These are phyloP conservation scores for Melinaea menophilus DNA, from an alignment of 2,888 invertebrate species.

Conservation along the genomic window DNA sequence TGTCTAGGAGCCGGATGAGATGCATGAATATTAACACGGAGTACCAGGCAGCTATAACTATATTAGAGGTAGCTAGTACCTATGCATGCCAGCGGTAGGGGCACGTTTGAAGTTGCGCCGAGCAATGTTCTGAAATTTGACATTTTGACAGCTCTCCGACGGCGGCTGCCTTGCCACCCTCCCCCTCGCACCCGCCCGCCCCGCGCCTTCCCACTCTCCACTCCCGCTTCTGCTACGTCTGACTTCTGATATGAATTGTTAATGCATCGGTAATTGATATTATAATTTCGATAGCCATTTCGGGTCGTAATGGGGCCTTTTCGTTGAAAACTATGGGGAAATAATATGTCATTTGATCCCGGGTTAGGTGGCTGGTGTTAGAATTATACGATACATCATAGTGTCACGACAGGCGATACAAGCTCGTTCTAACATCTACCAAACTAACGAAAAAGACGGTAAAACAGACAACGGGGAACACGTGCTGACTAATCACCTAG, in stretches of 20 bases:
- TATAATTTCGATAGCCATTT: constrained; percentile 73
- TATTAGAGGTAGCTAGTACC: constrained; percentile 64
- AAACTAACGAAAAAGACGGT: constrained; percentile 42
- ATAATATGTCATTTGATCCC: constrained; percentile 25
- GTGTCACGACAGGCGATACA: constrained; percentile 19
- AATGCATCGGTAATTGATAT: constrained; percentile 78
- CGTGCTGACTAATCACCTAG: constrained; percentile 57
- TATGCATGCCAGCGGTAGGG: constrained; percentile 66
- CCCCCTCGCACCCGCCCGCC: constrained; percentile 42
- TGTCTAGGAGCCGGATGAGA: constrained; percentile 69
- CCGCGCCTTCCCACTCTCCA: constrained; percentile 58
- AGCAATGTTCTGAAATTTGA: constrained; percentile 77
- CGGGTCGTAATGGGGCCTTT: constrained; percentile 50
- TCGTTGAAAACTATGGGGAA: constrained; percentile 46
- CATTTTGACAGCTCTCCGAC: constrained; percentile 79
- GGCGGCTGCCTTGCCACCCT: constrained; percentile 62
- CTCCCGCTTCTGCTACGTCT: constrained; percentile 74
- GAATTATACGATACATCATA: background rate
- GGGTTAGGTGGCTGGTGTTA: background rate
- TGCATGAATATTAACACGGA: constrained; percentile 76
- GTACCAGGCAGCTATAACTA: constrained; percentile 70
- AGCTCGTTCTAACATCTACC: constrained; percentile 32
- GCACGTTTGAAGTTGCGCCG: constrained; percentile 77
- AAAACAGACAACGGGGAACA: constrained; percentile 45
- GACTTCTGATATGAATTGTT: constrained; percentile 76